Percentiles rank a stretch among this genome's conserved stretches.
These are phyloP conservation scores for Cherax quadricarinatus DNA, from an alignment of 1,140 invertebrate genomes.

Conservation along the genomic window DNA sequence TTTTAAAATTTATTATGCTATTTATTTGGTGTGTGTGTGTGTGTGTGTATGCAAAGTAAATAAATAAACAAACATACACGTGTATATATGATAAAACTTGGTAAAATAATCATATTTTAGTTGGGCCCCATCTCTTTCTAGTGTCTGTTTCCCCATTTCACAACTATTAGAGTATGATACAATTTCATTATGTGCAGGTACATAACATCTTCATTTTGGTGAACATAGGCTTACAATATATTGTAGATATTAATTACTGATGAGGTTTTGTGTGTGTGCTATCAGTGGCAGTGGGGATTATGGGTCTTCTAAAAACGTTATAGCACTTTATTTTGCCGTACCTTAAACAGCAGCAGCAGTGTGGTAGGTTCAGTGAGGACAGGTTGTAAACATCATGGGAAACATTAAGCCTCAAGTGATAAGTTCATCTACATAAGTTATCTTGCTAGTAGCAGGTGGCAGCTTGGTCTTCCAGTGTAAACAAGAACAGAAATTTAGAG, in stretches of 20 bases:
- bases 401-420: not conserved
- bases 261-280: not conserved
- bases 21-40: too few relatives aligned
- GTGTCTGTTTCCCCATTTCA: not conserved
- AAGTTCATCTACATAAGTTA: not conserved
- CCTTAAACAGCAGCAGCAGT: not conserved
- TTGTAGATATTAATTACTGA: not conserved
- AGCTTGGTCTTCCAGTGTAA: conserved; percentile 33
- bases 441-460: conserved; percentile 8
- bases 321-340: conserved; percentile 17
- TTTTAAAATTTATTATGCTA: not conserved
- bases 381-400: not conserved
- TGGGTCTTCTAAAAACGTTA: conserved; percentile 11
- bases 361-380: not conserved
- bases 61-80: too few relatives aligned
- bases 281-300: conserved; percentile 13
- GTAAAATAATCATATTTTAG: too few relatives aligned
- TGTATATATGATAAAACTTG: too few relatives aligned
- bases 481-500: conserved; percentile 6
- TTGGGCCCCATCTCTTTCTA: not conserved
- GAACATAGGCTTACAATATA: not conserved
- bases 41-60: too few relatives aligned
- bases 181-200: not conserved
- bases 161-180: not conserved
- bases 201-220: not conserved